These are phyloP conservation scores for Lepidochrysops patricia DNA, from an alignment of 2,888 invertebrate species.

Conservation along the genomic window DNA sequence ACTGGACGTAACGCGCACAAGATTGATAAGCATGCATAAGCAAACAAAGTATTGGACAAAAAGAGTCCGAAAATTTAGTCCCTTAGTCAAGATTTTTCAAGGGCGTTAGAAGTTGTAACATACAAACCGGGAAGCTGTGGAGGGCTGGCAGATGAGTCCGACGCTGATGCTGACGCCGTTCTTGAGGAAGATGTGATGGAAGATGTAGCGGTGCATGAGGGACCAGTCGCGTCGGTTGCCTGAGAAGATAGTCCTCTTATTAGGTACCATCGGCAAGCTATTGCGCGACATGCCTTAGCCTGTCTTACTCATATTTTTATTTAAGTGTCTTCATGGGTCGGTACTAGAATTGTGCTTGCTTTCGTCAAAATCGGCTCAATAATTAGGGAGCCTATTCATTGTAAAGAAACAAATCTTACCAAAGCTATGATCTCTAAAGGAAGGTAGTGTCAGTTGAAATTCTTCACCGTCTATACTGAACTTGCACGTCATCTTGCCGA, in stretches of 20 bases:
- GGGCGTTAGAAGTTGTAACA: too few species aligned
- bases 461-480: slow-evolving; percentile 70
- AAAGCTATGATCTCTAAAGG: slow-evolving; percentile 87
- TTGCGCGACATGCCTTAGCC: too few species aligned
- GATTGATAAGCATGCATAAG: too few species aligned
- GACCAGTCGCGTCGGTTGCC: slow-evolving; percentile 83
- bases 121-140: slow-evolving; percentile 72
- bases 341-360: too few species aligned
- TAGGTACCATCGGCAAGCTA: too few species aligned
- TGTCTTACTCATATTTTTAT: too few species aligned
- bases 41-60: too few species aligned
- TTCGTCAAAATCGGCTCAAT: too few species aligned
- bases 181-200: slow-evolving; percentile 83
- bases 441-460: slow-evolving; percentile 68
- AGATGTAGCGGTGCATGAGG: slow-evolving; percentile 83
- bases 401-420: slow-evolving; percentile 55
- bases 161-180: slow-evolving; percentile 80
- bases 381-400: neutral
- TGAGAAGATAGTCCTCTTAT: slow-evolving; percentile 31
- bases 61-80: too few species aligned
- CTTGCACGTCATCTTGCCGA: slow-evolving; percentile 77
- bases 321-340: too few species aligned
- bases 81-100: too few species aligned
- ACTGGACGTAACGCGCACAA: too few species aligned
- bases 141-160: slow-evolving; percentile 85